Evolutionary conservation across 2,113 vertebrate genomes (phyloP).

Genomic region (Corydoras sp.): DNA sequence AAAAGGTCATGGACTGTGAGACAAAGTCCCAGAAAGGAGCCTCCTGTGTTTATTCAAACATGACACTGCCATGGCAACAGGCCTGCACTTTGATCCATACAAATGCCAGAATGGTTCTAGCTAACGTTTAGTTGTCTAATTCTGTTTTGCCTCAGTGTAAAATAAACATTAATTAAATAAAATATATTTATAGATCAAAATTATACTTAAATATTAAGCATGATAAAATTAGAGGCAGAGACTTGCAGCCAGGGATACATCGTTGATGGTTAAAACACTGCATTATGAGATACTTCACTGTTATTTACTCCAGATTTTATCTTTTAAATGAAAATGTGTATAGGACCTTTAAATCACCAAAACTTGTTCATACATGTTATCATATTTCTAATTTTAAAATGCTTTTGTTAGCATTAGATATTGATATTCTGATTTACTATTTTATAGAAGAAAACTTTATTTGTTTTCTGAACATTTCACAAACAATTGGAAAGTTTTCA

Average conservation of each 20-base stretch:
- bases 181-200: too few species aligned
- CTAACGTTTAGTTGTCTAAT: slow-evolving; percentile 11
- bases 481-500: too few species aligned
- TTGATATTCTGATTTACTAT: too few species aligned
- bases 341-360: too few species aligned
- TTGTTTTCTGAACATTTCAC: too few species aligned
- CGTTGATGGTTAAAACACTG: neutral
- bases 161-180: neutral
- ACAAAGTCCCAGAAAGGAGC: slow-evolving; percentile 36
- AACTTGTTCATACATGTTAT: too few species aligned
- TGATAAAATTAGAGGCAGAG: slow-evolving; percentile 34
- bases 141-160: neutral
- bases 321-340: neutral
- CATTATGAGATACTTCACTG: neutral
- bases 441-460: too few species aligned
- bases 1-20: slow-evolving; percentile 35
- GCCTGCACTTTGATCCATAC: slow-evolving; percentile 21
- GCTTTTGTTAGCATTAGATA: too few species aligned
- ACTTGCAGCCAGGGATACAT: slow-evolving; percentile 13
- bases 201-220: neutral
- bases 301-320: neutral
- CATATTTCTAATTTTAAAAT: too few species aligned
- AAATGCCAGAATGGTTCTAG: slow-evolving; percentile 8
- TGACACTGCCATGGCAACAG: slow-evolving; percentile 26
- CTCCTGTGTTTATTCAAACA: slow-evolving; percentile 46